Evolutionary conservation across 2,113 vertebrate genomes (phyloP).

Genomic region (Trachemys scripta): DNA sequence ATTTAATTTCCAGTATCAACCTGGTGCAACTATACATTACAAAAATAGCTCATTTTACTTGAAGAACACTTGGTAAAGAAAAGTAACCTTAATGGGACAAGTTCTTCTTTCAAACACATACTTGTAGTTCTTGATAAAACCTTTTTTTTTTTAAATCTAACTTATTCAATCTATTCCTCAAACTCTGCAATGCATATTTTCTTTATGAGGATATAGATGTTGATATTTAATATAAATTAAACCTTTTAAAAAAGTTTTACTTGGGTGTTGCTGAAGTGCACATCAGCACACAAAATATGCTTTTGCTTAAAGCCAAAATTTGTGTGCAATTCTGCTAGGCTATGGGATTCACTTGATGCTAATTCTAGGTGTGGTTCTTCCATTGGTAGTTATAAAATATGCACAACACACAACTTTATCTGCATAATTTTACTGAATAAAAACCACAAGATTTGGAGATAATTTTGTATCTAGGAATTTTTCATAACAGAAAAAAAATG

Average conservation of each 20-base stretch:
- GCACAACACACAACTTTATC: slow-evolving; percentile 1
- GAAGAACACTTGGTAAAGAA: slow-evolving; percentile 74
- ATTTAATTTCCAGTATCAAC: slow-evolving; percentile 45
- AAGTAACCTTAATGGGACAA: slow-evolving; percentile 12
- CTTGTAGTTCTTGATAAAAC: neutral
- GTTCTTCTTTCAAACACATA: slow-evolving; percentile 4
- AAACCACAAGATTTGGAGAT: neutral
- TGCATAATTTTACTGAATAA: slow-evolving; percentile 6
- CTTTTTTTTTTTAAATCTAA: neutral
- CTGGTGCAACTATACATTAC: slow-evolving; percentile 42
- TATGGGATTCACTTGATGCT: neutral
- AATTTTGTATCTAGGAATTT: slow-evolving; percentile 1
- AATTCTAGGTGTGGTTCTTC: slow-evolving; percentile 22
- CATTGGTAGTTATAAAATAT: neutral
- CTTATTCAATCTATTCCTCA: neutral
- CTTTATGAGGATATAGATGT: neutral
- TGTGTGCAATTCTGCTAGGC: neutral
- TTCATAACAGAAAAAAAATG: neutral
- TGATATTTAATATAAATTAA: neutral
- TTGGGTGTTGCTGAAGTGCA: neutral
- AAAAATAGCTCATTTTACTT: slow-evolving; percentile 63
- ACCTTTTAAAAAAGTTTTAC: neutral
- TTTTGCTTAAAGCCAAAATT: slow-evolving; percentile 10
- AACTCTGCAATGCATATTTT: neutral
- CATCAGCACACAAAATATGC: neutral